These are phyloP conservation scores for Tryphoninae sp. DNA, from an alignment of 2,888 invertebrate species.

Conservation along the genomic window DNA sequence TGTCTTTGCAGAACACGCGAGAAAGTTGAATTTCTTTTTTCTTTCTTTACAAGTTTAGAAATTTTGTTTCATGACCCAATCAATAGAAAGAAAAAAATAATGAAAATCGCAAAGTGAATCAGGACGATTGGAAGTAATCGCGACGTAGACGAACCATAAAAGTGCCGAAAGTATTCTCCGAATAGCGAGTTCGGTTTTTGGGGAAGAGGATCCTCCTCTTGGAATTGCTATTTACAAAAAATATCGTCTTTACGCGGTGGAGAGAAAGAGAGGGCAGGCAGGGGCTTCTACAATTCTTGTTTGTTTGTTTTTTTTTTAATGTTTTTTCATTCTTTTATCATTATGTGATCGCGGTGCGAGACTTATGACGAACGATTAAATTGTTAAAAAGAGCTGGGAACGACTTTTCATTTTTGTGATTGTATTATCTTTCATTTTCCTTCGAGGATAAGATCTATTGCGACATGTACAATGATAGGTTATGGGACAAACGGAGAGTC, in stretches of 20 bases:
- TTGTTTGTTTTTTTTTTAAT: neutral
- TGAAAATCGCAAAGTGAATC: neutral
- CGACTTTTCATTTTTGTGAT: constrained; percentile 12
- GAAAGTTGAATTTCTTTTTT: neutral
- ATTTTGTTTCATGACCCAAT: neutral
- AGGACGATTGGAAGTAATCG: neutral
- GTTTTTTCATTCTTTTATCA: constrained; percentile 68
- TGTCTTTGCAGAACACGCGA: too few species aligned
- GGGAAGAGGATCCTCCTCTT: neutral
- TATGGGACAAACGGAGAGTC: constrained; percentile 18
- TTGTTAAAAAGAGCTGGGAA: constrained; percentile 39
- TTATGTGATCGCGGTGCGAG: constrained; percentile 76
- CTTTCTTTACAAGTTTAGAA: neutral
- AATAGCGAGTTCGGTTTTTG: neutral
- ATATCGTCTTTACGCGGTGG: constrained; percentile 24
- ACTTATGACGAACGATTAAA: constrained; percentile 54
- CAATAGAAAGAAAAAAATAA: neutral
- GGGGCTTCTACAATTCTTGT: constrained; percentile 2
- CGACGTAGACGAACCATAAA: neutral
- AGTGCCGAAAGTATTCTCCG: neutral
- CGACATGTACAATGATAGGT: constrained; percentile 65
- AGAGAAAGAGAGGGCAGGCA: constrained; percentile 5
- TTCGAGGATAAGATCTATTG: constrained; percentile 64
- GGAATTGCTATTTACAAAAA: constrained; percentile 54
- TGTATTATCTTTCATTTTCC: constrained; percentile 30